Evolutionary conservation across 2,797 vertebrate species (phyloP).

Genomic region (Acanthurus tractus): DNA sequence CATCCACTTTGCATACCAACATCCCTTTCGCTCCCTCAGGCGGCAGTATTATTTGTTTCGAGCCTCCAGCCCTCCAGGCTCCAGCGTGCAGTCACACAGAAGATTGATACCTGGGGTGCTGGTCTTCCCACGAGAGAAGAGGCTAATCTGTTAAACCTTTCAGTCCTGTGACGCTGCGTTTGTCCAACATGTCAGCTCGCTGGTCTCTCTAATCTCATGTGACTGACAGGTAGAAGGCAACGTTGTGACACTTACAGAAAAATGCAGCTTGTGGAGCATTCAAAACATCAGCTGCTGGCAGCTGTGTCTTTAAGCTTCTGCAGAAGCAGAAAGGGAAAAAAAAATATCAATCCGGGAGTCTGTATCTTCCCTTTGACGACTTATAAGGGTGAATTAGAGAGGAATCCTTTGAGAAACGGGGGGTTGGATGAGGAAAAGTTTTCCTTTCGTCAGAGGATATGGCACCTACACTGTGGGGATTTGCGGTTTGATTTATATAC

Average conservation of each 20-base stretch:
- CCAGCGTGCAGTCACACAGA: constrained; percentile 36
- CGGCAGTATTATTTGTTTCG: constrained; percentile 50
- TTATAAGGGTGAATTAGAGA: constrained; percentile 36
- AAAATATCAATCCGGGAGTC: constrained; percentile 36
- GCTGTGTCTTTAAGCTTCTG: constrained; percentile 44
- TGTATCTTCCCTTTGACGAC: constrained; percentile 44
- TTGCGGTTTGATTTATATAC: constrained; percentile 19
- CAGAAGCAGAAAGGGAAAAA: constrained; percentile 31
- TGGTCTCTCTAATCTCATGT: constrained; percentile 71
- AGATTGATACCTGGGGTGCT: constrained; percentile 69
- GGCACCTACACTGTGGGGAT: constrained; percentile 5
- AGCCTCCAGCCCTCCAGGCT: constrained; percentile 35
- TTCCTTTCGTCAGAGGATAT: constrained; percentile 18
- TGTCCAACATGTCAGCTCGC: constrained; percentile 76
- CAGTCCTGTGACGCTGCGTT: constrained; percentile 61
- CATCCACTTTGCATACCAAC: constrained; percentile 40
- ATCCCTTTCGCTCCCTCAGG: constrained; percentile 14
- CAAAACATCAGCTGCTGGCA: constrained; percentile 46
- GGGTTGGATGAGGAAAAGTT: neutral
- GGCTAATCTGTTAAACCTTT: constrained; percentile 76
- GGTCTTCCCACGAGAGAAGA: constrained; percentile 60
- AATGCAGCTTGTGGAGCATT: constrained; percentile 41
- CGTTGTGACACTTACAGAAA: constrained; percentile 62
- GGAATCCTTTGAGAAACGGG: constrained; percentile 31
- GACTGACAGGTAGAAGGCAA: constrained; percentile 75